A percentile compares a stretch with the other conserved stretches of the same genome.
Conservation (phyloP, 2,888 invertebrate genomes). For the Mesodorylaimus sp. region DNA sequence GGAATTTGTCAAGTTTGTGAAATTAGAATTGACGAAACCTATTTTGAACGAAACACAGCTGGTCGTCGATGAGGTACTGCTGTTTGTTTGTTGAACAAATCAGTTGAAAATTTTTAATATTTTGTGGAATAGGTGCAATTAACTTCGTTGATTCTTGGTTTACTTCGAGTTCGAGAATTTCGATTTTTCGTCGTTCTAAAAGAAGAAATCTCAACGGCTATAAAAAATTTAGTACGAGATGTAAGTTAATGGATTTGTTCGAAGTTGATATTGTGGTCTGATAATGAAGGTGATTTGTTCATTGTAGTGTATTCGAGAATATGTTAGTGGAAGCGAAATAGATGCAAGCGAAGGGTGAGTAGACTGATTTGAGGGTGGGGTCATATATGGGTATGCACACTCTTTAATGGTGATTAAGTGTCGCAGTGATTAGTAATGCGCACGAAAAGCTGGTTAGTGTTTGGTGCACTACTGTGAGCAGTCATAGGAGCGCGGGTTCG, state of each 20-base stretch:
- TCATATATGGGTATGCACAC: too few relatives aligned
- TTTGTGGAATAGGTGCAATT: constrained; percentile 52
- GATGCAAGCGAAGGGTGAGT: constrained; percentile 19
- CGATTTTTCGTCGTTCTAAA: constrained; percentile 52
- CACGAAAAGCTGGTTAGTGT: too few relatives aligned
- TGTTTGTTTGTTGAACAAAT: constrained; percentile 29
- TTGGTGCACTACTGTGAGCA: too few relatives aligned
- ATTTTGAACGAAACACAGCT: constrained; percentile 40
- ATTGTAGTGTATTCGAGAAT: constrained; percentile 5
- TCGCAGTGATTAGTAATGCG: too few relatives aligned
- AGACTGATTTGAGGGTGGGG: constrained; percentile 18
- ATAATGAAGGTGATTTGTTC: too few relatives aligned
- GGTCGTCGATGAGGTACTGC: constrained; percentile 30
- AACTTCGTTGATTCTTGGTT: constrained; percentile 67
- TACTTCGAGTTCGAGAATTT: constrained; percentile 65
- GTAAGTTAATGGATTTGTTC: too few relatives aligned
- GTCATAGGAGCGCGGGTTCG: too few relatives aligned
- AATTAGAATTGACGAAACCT: constrained; percentile 72
- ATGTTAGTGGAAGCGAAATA: constrained; percentile 15
- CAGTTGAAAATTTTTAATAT: neutral
- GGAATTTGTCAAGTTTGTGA: constrained; percentile 77
- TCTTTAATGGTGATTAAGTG: too few relatives aligned
- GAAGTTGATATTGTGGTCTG: too few relatives aligned
- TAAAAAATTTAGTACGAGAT: constrained; percentile 72
- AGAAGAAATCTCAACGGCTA: constrained; percentile 69